Evolutionary conservation across 2,797 vertebrate species (phyloP).

Genomic region (Cephalopachus bancanus): DNA sequence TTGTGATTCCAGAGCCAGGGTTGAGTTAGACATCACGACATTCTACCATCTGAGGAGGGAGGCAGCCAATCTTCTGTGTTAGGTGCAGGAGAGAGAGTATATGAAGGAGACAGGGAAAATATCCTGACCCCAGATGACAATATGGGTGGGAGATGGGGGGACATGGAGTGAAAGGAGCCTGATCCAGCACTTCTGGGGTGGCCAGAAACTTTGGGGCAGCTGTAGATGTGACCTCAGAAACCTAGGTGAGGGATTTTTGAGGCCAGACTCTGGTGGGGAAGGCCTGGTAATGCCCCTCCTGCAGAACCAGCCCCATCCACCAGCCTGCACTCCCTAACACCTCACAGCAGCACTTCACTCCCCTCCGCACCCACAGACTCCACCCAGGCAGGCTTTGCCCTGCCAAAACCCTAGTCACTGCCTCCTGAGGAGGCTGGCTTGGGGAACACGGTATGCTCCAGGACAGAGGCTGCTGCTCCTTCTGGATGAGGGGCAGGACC

Average conservation of each 20-base stretch:
- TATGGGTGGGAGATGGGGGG: neutral
- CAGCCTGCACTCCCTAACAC: neutral
- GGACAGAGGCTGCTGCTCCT: fast-evolving
- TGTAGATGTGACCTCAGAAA: neutral
- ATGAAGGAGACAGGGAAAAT: neutral
- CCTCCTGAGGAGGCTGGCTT: neutral
- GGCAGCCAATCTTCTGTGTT: neutral
- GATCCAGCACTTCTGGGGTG: neutral
- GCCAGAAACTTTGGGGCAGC: neutral
- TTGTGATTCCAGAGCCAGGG: neutral
- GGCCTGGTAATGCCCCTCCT: neutral
- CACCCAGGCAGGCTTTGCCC: too few species aligned
- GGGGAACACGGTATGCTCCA: neutral
- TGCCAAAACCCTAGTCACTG: neutral
- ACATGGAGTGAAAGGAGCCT: neutral
- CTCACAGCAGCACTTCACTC: neutral
- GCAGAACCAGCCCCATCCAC: neutral
- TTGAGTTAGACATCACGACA: neutral
- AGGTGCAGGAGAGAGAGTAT: neutral
- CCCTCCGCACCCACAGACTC: neutral
- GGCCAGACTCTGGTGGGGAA: too few species aligned
- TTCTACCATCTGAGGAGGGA: neutral
- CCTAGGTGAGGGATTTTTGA: neutral
- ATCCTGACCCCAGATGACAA: neutral
- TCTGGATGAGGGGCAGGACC: neutral